Percentiles rank a stretch among this genome's conserved stretches.
These are phyloP conservation scores for Andricus grossulariae DNA, from an alignment of 1,140 invertebrate genomes.

Conservation along the genomic window DNA sequence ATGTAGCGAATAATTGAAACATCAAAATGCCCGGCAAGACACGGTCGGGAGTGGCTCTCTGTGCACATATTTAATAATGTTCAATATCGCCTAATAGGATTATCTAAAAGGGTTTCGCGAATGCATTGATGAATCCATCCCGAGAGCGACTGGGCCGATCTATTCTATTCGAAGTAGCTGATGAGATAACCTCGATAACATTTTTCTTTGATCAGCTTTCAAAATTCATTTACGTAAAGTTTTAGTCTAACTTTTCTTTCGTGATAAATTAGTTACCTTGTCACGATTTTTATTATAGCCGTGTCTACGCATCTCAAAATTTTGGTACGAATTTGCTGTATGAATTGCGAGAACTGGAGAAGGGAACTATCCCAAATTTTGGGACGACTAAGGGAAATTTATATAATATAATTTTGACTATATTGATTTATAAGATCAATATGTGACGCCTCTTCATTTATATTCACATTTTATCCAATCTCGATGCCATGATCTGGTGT, in stretches of 20 bases:
- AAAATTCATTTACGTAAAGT: not conserved
- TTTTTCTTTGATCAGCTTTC: not conserved
- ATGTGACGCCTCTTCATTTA: too few relatives aligned
- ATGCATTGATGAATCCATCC: conserved; percentile 68
- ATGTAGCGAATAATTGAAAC: conserved; percentile 56
- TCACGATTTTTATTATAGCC: too few relatives aligned
- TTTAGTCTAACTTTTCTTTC: not conserved
- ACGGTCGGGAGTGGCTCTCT: not conserved
- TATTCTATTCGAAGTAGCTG: conserved; percentile 41
- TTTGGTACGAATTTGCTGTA: too few relatives aligned
- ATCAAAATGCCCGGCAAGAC: conserved; percentile 34
- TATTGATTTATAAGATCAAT: too few relatives aligned
- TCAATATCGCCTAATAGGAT: conserved; percentile 70
- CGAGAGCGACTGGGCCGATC: conserved; percentile 39
- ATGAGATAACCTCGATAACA: conserved; percentile 45
- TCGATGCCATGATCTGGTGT: too few relatives aligned
- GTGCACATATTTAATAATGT: conserved; percentile 69
- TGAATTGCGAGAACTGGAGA: too few relatives aligned
- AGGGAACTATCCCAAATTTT: too few relatives aligned
- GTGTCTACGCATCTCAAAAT: too few relatives aligned
- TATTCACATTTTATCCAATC: too few relatives aligned
- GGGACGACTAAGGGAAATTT: too few relatives aligned
- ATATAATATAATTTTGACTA: too few relatives aligned
- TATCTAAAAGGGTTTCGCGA: conserved; percentile 69
- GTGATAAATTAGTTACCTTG: too few relatives aligned